Base-by-base conservation (phyloP, 2,888 invertebrate genomes). In the Drosophila hawaiiensis region DNA sequence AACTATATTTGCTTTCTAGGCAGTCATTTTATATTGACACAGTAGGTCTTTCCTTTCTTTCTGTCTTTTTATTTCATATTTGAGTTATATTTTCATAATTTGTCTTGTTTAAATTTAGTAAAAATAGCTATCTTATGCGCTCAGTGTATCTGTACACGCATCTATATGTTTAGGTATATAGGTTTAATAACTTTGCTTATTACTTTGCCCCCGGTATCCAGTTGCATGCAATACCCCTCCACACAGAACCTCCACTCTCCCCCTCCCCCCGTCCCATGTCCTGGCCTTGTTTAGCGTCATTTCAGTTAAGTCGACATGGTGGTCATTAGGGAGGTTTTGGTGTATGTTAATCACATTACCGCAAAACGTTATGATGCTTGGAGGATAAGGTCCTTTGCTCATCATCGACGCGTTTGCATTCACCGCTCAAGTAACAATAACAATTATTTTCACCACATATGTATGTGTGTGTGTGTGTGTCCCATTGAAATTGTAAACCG, bases 331-430 rank as follows among this genome's bases (percentile, higher is more conserved):
- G 67, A 80, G 76, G 74, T 83, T 78, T 78, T 83, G 73, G 71
- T 52, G 72, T 67, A 72, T 90, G 89, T 88, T 88, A 88, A 88
- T 90, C 87, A 86, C 89, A 90, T 90, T 88, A 89, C 84, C 89
- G 80, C 86, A 90, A 77, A 87, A 78, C 86, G 86, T 82, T 90
- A 82, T 90, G 90, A 89, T 83, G 90, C 73, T 87, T 81, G 68
- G 64, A 72, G 70, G 66, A 67, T 74, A 63, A 54, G 58, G 56
- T 61, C 43, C 47, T 68, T 43, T 39, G 59, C 72, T 69, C 63
- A 68, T 72, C 66, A 62, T 71, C 55, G 68, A 65, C 49, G 69
- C 69, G 64, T 60, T 68, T 67, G 64, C 79, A 66, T 63, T 62
- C 50, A 68, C 68, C 68, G 69, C 75, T 82, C 80, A 68, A 85